These are phyloP conservation scores for Drosophila neonasuta DNA, from an alignment of 2,888 invertebrate genomes.

Conservation along the genomic window DNA sequence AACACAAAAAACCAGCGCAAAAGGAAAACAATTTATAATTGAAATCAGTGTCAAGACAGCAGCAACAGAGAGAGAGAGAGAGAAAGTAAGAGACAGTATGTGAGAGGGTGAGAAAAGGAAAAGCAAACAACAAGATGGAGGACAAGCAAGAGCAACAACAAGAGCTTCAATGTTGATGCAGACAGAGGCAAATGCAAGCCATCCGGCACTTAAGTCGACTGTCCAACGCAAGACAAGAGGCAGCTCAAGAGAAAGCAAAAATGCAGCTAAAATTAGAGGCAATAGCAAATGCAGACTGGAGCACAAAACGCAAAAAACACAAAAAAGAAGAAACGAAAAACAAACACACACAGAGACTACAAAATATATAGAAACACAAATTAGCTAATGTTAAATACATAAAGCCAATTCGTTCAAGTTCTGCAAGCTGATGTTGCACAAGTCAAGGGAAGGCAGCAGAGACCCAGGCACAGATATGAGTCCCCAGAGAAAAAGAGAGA, in stretches of 20 bases:
- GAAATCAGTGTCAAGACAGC: conserved; percentile 69
- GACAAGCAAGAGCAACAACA: conserved; percentile 16
- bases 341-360: not conserved
- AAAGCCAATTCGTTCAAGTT: conserved; percentile 54
- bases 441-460: not conserved
- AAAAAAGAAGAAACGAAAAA: not conserved
- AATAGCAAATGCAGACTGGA: conserved; percentile 6
- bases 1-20: not conserved
- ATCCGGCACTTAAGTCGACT: conserved; percentile 55
- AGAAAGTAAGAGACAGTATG: not conserved
- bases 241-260: conserved; percentile 4
- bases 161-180: conserved; percentile 24
- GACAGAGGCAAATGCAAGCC: conserved; percentile 29
- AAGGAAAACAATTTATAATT: conserved; percentile 68
- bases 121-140: conserved; percentile 14
- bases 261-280: conserved; percentile 42
- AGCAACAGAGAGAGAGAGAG: conserved; percentile 14
- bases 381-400: conserved; percentile 70
- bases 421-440: conserved; percentile 10
- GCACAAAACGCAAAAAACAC: not conserved
- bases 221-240: conserved; percentile 28
- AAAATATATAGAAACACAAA: conserved; percentile 51
- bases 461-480: conserved; percentile 35
- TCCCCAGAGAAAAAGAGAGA: conserved; percentile 41
- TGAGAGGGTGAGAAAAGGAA: not conserved